A percentile compares a stretch with the other conserved stretches of the same genome.
Evolutionary conservation across 1,140 invertebrate species (phyloP).

Genomic region (Habropoda laboriosa): DNA sequence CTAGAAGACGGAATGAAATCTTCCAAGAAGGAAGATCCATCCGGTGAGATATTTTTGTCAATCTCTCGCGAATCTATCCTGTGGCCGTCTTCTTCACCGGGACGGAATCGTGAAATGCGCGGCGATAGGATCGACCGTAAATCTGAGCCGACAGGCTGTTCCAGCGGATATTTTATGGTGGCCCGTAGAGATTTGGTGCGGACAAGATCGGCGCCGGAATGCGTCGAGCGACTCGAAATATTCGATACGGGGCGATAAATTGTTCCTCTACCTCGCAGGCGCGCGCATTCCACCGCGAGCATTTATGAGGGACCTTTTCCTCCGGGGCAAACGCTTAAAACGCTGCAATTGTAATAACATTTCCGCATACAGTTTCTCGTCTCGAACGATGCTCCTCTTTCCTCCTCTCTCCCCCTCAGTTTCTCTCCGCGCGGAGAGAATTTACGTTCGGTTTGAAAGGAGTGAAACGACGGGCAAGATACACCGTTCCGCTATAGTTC

Average conservation of each 20-base stretch:
- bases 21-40: neutral
- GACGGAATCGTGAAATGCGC: constrained; percentile 37
- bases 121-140: constrained; percentile 66
- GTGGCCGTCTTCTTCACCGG: neutral
- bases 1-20: neutral
- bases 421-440: neutral
- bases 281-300: constrained; percentile 43
- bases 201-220: constrained; percentile 64
- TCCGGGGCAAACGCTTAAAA: constrained; percentile 20
- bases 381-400: neutral
- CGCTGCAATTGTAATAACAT: constrained; percentile 34
- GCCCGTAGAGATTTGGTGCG: constrained; percentile 63
- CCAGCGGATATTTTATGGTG: constrained; percentile 67
- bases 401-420: neutral
- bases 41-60: constrained; percentile 23
- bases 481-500: neutral
- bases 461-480: constrained; percentile 1
- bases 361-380: neutral
- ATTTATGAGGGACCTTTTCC: constrained; percentile 48
- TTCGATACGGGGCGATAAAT: constrained; percentile 66
- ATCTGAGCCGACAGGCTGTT: constrained; percentile 66
- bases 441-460: neutral
- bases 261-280: constrained; percentile 39
- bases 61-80: constrained; percentile 24
- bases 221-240: constrained; percentile 61